These are phyloP conservation scores for Alentia gelatinosa DNA, from an alignment of 2,888 invertebrate species.

Conservation along the genomic window DNA sequence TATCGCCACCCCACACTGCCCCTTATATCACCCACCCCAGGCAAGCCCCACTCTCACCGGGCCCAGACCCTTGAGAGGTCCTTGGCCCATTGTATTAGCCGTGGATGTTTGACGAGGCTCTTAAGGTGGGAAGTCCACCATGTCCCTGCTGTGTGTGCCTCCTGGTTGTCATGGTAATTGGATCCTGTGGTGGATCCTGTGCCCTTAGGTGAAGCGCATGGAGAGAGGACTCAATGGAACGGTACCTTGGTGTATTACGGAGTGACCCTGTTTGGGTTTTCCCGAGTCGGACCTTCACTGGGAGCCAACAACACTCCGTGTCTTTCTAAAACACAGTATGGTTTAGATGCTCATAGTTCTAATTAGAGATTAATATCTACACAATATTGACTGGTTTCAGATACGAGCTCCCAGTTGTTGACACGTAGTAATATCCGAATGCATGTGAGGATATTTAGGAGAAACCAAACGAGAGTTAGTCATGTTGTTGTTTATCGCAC, in stretches of 20 bases:
- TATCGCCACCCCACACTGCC: neutral
- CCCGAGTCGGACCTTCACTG: no score
- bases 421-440: no score
- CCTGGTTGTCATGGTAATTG: conserved; percentile 27
- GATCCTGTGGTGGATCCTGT: neutral
- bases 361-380: no score
- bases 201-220: neutral
- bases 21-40: neutral
- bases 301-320: no score
- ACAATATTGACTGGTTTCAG: no score
- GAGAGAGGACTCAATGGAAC: neutral
- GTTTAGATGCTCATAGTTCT: no score
- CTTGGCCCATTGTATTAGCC: neutral
- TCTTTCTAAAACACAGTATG: no score
- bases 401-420: no score
- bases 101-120: neutral
- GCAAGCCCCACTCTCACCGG: neutral
- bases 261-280: neutral
- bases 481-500: no score
- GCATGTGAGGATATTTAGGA: no score
- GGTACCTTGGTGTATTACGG: neutral
- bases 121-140: neutral
- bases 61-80: neutral
- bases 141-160: neutral
- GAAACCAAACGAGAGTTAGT: no score